Base-by-base conservation (phyloP, 2,888 invertebrate genomes). In the Mesopsocus fuscifrons region DNA sequence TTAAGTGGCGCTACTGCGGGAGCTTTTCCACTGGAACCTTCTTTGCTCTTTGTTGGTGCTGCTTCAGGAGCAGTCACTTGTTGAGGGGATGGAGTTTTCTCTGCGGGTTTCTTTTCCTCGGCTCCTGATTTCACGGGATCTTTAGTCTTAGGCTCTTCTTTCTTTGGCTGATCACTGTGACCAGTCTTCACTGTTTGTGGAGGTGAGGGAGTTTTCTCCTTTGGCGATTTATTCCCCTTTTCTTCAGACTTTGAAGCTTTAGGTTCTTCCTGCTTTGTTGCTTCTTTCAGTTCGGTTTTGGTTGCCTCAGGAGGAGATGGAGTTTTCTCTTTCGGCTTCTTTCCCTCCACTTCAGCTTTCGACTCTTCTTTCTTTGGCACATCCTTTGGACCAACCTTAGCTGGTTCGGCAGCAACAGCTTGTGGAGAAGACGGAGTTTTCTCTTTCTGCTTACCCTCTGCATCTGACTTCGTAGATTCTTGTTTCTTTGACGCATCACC, bases 41-140 rank as follows among this genome's bases (percentile, higher is more conserved):
- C n/a, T n/a, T n/a, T n/a, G n/a, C n/a, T n/a, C n/a, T 30, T 30
- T 30, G 9, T n/a, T 30, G 30, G n/a, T 30, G 9, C 30, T n/a
- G n/a, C 9, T 30, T 30, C n/a, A 30, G 30, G 30, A 30, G 30
- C 30, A n/a, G n/a, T n/a, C n/a, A n/a, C n/a, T n/a, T n/a, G 17
- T 5, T 33, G 16, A 33, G 33, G 33, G 17, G 33, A 6, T 32
- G 5, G 22, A 20, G 23, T 41, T 21, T 13, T 50, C 50, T 49
- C 54, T 50, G 58, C 59, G 42, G 44, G 48, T 34, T 40, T 41
- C n/a, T n/a, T n/a, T n/a, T n/a, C n/a, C n/a, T n/a, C n/a, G n/a
- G n/a, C n/a, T n/a, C n/a, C n/a, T n/a, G n/a, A n/a, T 52, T 56
- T 60, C 51, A 53, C 59, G 50, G 57, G 61, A 50, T 55, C 59